Conservation (phyloP, 2,888 invertebrate species). For the Eilema griseolum region DNA sequence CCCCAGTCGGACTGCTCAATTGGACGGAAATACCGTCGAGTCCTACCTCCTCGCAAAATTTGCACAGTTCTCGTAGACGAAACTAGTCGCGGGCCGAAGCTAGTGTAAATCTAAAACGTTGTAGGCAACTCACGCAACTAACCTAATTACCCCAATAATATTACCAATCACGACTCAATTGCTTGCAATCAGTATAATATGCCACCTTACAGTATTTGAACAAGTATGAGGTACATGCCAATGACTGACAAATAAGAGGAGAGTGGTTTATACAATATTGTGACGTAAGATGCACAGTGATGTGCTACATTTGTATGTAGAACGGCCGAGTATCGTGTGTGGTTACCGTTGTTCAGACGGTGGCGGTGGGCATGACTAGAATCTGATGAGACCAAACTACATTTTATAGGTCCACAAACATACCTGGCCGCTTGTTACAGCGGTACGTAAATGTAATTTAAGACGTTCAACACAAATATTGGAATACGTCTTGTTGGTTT, state of each 20-base stretch:
- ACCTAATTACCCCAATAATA: constrained; percentile 1
- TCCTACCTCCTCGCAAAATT: too few relatives aligned
- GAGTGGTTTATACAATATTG: constrained; percentile 15
- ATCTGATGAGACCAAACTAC: constrained; percentile 78
- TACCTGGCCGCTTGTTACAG: constrained; percentile 80
- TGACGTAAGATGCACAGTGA: constrained; percentile 51
- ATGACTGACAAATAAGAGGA: constrained; percentile 7
- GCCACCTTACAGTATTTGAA: background rate
- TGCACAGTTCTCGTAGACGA: background rate
- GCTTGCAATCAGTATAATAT: constrained; percentile 1
- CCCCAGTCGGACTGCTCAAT: too few relatives aligned
- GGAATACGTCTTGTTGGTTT: constrained; percentile 75
- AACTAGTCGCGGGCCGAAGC: background rate
- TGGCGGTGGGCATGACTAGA: constrained; percentile 75
- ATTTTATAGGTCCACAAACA: constrained; percentile 78
- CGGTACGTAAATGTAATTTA: constrained; percentile 81
- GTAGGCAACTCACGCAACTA: background rate
- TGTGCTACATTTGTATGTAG: constrained; percentile 58
- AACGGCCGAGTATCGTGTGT: constrained; percentile 54
- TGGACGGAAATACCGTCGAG: too few relatives aligned
- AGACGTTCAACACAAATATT: constrained; percentile 83
- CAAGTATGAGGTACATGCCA: constrained; percentile 3
- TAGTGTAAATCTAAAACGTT: background rate
- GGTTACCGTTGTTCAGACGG: constrained; percentile 66
- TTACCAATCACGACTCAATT: background rate